phyloP scores from a whole-genome alignment of 2,113 vertebrate species.

The Rallus limicola region DNA sequence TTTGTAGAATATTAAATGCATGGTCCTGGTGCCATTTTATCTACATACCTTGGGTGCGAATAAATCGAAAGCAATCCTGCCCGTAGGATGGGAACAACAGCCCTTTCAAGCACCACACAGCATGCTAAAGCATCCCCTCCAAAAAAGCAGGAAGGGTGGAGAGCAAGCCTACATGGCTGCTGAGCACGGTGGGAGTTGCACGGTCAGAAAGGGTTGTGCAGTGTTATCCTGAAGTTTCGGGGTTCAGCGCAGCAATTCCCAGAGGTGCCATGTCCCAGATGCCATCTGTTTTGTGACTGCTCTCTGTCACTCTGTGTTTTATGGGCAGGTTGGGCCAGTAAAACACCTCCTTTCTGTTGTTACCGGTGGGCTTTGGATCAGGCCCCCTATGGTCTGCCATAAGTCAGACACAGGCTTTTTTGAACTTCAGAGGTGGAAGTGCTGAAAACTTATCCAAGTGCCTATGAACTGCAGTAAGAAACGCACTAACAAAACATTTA shows the following conservation, averaged over 20 bases:
- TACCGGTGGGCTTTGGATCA: neutral
- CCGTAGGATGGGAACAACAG: neutral
- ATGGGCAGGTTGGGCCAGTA: neutral
- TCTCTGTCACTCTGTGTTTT: neutral
- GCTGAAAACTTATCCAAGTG: neutral
- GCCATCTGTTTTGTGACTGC: neutral
- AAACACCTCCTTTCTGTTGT: neutral
- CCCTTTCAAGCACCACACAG: neutral
- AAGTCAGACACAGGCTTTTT: neutral
- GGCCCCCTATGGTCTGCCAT: neutral
- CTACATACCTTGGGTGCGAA: neutral
- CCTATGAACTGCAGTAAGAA: neutral
- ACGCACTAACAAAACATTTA: neutral
- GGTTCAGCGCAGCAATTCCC: rapidly evolving
- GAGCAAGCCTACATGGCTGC: rapidly evolving
- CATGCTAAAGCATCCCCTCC: neutral
- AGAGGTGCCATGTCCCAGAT: neutral
- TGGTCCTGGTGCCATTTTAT: neutral
- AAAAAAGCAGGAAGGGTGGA: neutral
- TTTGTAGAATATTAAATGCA: neutral
- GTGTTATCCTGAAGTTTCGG: rapidly evolving
- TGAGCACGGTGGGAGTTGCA: rapidly evolving
- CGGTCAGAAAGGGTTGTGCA: neutral
- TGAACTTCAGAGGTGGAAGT: neutral
- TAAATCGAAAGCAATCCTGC: neutral